Conservation (phyloP, 1,140 invertebrate species). For the Rhagoletis zephyria region DNA sequence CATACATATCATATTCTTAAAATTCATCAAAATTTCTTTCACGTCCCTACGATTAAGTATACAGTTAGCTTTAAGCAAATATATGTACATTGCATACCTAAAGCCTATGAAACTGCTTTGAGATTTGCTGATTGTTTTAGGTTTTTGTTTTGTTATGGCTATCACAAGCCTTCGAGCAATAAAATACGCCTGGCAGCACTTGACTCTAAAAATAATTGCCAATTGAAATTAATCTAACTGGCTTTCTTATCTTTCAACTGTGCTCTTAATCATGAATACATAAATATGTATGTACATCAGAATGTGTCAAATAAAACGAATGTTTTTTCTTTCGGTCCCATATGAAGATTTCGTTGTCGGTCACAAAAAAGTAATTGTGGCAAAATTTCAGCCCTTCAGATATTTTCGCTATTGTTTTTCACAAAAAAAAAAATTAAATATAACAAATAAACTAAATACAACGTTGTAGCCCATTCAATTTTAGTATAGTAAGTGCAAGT, state of each 20-base stretch:
- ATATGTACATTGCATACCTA: neutral
- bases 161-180: neutral
- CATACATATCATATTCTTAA: no score
- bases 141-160: neutral
- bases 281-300: no score
- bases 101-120: neutral
- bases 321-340: no score
- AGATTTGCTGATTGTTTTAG: neutral
- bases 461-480: no score
- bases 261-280: neutral
- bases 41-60: neutral
- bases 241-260: neutral
- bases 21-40: neutral
- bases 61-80: constrained; percentile 14
- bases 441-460: no score
- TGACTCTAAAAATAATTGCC: constrained; percentile 17
- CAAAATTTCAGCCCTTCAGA: no score
- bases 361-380: no score
- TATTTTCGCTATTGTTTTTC: no score
- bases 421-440: no score
- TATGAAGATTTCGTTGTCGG: no score
- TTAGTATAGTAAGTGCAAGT: no score
- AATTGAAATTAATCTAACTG: constrained; percentile 19
- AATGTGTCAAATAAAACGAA: no score
- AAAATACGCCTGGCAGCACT: neutral